Evolutionary conservation across 2,888 invertebrate genomes (phyloP), one percentile per base, ranked within the genome.

Genomic region (Autographa gamma): DNA sequence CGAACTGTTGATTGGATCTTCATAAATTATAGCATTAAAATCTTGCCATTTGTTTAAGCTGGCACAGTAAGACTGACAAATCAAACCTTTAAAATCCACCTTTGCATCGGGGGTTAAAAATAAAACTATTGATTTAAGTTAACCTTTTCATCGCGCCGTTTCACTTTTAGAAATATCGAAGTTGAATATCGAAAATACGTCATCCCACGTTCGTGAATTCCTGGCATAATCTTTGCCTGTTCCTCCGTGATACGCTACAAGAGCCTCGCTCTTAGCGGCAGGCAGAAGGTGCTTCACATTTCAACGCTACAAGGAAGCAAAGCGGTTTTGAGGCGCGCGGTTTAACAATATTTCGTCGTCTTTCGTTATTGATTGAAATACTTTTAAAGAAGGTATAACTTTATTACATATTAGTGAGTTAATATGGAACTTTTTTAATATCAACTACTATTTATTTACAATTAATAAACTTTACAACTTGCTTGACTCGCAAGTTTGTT

Each of bases 251-350:
- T 38, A 38, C n/a, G 48, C 48, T n/a, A 48, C n/a, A 48, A n/a
- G n/a, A 48, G 6, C 16, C 6, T 1, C 16, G n/a, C 41, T 41
- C 13, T 41, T 41, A 6, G n/a, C 48, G 48, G 48, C n/a, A 48
- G 48, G 48, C n/a, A 48, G 16, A 48, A 48, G 48, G n/a, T 48
- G 48, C 48, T 48, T n/a, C 48, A 48, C 48, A 48, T 48, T n/a
- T 48, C n/a, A 48, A 6, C 5, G 43, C 43, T 16, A 43, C 43
- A 41, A 41, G 41, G 41, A 41, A 41, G 16, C n/a, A n/a, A 43
- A 43, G 43, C 43, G 16, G 16, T 43, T 43, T 43, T 43, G 43
- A 43, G 16, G 16, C 16, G 1, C 14, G 6, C 43, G 16, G 43
- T 16, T 43, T 43, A 43, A 4, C 14, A 43, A 43, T 43, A 2